Evolutionary conservation across 2,113 vertebrate species (phyloP).

Genomic region (Tachysurus fulvidraco): DNA sequence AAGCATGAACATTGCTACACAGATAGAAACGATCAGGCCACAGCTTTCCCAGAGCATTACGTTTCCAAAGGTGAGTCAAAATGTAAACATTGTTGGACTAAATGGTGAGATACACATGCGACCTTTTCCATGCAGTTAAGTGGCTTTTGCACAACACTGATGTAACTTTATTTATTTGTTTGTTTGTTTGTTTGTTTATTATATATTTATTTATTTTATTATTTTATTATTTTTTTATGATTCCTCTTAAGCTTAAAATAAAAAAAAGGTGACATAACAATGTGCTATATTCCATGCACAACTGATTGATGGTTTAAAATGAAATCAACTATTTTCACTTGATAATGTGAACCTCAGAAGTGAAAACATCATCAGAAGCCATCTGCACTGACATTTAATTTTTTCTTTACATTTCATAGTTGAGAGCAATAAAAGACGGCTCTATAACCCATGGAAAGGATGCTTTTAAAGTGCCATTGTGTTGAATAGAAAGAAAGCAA

Average conservation of each 20-base stretch:
- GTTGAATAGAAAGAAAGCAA: conserved; percentile 42
- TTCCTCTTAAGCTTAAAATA: not conserved
- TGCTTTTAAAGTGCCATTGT: not conserved
- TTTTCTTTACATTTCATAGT: not conserved
- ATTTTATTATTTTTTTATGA: not conserved
- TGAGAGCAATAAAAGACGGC: not conserved
- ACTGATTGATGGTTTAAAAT: not conserved
- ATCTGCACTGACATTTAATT: not conserved
- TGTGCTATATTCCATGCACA: not conserved
- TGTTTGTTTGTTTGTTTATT: not conserved
- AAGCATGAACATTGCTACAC: conserved; percentile 14
- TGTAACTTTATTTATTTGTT: not conserved
- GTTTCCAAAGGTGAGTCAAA: conserved; percentile 13
- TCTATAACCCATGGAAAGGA: not conserved
- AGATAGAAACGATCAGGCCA: not conserved
- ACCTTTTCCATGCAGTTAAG: not conserved
- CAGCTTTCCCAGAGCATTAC: not conserved
- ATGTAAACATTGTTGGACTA: not conserved
- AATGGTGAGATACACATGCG: not conserved
- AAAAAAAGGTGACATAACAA: not conserved
- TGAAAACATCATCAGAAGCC: too few relatives aligned
- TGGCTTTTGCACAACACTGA: not conserved
- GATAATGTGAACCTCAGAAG: not conserved
- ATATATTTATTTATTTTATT: not conserved
- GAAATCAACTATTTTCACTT: not conserved